Percentiles rank a stretch among this genome's conserved stretches.
Conservation (phyloP, 2,888 invertebrate genomes). For the Aspidiotus rigidus region DNA sequence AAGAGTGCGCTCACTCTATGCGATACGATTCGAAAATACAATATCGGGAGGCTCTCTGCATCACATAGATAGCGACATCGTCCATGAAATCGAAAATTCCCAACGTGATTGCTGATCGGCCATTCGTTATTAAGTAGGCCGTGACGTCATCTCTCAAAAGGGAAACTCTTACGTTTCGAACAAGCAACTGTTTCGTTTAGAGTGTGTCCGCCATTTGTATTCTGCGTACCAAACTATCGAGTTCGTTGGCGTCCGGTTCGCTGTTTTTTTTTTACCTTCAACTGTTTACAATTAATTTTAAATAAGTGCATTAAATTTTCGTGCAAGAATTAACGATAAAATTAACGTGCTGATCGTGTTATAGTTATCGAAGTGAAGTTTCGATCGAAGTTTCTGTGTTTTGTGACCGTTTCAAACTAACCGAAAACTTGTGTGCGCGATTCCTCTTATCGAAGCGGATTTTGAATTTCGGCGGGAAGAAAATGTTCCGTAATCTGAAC, state of each 20-base stretch:
- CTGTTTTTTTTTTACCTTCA: neutral
- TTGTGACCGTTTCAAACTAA: neutral
- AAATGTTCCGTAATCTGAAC: neutral
- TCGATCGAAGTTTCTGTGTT: neutral
- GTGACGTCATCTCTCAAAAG: constrained; percentile 46
- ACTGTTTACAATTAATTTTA: constrained; percentile 7
- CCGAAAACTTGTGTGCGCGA: neutral
- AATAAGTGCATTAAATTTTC: neutral
- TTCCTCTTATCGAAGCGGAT: neutral
- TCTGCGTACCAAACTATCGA: constrained; percentile 6
- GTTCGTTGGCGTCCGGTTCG: constrained; percentile 13
- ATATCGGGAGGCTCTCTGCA: too few relatives aligned
- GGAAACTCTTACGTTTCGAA: constrained; percentile 40
- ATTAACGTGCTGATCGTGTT: too few relatives aligned
- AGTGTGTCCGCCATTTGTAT: constrained; percentile 31
- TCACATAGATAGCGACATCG: too few relatives aligned
- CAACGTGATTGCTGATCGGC: constrained; percentile 39
- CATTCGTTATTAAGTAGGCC: constrained; percentile 46
- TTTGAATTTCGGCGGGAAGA: constrained; percentile 20
- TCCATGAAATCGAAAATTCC: too few relatives aligned
- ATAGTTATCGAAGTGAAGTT: too few relatives aligned
- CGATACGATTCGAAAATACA: too few relatives aligned
- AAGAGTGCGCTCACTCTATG: too few relatives aligned
- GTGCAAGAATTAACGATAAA: too few relatives aligned
- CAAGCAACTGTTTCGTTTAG: neutral